Evolutionary conservation across 2,113 vertebrate species (phyloP), one percentile per base, ranked within the genome.

Genomic region (Lota lota): DNA sequence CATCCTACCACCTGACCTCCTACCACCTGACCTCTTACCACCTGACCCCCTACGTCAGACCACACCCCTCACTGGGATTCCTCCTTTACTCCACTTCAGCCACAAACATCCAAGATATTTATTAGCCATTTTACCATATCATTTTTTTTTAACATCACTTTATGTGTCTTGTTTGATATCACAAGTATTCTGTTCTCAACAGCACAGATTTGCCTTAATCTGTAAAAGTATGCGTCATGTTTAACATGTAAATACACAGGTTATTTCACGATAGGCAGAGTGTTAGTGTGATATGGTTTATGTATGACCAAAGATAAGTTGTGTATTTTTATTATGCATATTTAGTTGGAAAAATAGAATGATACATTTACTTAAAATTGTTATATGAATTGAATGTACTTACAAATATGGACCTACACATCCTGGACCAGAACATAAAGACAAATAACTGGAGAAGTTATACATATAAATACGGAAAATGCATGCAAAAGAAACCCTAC

Each of bases 121-220:
- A 53, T 72, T 66, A 56, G 62, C 69, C 28, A 62, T 62, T 76
- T n/a, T 14, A 73, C 76, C 22, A 57, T 24, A 65, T 58, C 15
- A 36, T 62, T 20, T 51, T 28, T 62, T 58, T 63, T 53, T 0
- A 47, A 14, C 40, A 47, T 47, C 40, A 47, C 40, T 47, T 65
- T 47, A 15, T 36, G 28, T 50, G 19, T 60, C 56, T 58, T 19
- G 33, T 68, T 78, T 73, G 58, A 75, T 67, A 76, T 79, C 83
- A 88, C 85, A 63, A 8, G 19, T 22, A 47, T 64, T 64, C n/a
- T 19, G 21, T 33, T 62, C 40, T 64, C 24, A 33, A 63, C 76
- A 56, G 64, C 54, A 61, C 79, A 69, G 76, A 91, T 80, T 86
- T 88, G 91, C 91, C 88, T 92, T 92, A 91, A 90, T 85, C 82